Evolutionary conservation across 2,113 vertebrate species (phyloP), one percentile per base, ranked within the genome.

Genomic region (Urocitellus parryii): DNA sequence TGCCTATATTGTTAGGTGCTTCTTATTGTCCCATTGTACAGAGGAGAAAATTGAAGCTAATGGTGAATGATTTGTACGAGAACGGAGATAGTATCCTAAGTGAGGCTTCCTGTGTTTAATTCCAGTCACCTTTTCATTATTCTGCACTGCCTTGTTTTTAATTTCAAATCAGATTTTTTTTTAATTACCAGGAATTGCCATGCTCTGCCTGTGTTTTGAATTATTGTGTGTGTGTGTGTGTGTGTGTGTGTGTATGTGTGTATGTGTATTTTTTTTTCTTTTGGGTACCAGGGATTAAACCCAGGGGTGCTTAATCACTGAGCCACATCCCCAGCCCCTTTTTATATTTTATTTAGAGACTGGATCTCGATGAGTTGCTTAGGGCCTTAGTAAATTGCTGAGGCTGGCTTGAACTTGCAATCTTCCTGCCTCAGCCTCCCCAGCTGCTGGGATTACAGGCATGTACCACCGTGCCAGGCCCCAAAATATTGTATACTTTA

Each of bases 141-240:
- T 86, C 42, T 74, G 27, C 4, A 82, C 42, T 78, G 3, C 8
- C 5, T 68, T 91, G 29, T 48, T 94, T 97, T 81, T 81, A 42
- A 77, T 58, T 94, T 88, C 53, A 65, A 96, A 39, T 91, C 12
- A 77, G 24, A 83, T 37, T 58, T 73, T 92, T 87, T 84, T 63
- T 51, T 51, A 89, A 24, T 67, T 63, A 72, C 25, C 45, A 51
- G 67, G 48, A 89, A 83, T 86, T 85, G 7, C 39, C 86, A n/a
- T 32, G n/a, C 20, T 77, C 29, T 88, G 53, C 42, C 37, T 93
- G 24, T 87, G 92, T 84, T 73, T 34, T 73, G 45, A 45, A 45
- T 45, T 45, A 45, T 45, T 45, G 45, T 45, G 45, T 45, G 45
- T 45, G 45, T 45, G 45, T 45, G 45, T 45, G 45, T 45, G 8